Base-by-base conservation (phyloP, 2,797 vertebrate genomes). In the Luscinia luscinia region DNA sequence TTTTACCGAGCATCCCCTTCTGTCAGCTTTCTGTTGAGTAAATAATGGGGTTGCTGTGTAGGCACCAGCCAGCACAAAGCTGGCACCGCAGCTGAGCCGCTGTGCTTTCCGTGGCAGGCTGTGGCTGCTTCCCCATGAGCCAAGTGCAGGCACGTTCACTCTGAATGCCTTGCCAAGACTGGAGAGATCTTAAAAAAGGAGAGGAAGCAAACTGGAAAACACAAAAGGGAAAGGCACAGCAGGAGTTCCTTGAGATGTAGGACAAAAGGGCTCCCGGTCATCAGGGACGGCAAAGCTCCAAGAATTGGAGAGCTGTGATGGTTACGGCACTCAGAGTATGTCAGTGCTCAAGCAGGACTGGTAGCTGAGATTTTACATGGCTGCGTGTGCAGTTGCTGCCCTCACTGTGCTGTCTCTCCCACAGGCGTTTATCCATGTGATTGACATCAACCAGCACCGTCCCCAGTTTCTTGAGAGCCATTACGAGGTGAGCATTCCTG, bases 371-470 rank as follows among this genome's bases (percentile, higher is more conserved):
- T 87, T 84, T 87, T 64, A 43, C 45, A 4, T 17, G 43, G 40
- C 51, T 94, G 32, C 30, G 2, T 45, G 3, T 68, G 34, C 62
- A 9, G 6, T 32, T 91, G 41, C 40, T 94, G 23, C 34, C 20
- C 40, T 84, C 45, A 73, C 18, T 57, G 32, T 36, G 16, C 55
- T 67, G 4, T 51, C 32, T 77, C 40, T 16, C 15, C 21, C 45
- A 62, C 94, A 99, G 99, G 99, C 99, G 58, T 98, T 98, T 93
- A 98, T 99, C 91, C 97, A 98, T 0, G 98, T 99, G 85, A 97
- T 99, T 97, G 98, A 98, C 92, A 98, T 99, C 94, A 99, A 99
- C 57, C 98, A 99, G 89, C 98, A 99, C 87, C 98, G 98, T 2
- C 99, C 99, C 3, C 96, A 98, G 96, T 99, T 99, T 97, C 95